Base-by-base conservation (phyloP, 2,888 invertebrate species). In the Megaustenia siamemsis region DNA sequence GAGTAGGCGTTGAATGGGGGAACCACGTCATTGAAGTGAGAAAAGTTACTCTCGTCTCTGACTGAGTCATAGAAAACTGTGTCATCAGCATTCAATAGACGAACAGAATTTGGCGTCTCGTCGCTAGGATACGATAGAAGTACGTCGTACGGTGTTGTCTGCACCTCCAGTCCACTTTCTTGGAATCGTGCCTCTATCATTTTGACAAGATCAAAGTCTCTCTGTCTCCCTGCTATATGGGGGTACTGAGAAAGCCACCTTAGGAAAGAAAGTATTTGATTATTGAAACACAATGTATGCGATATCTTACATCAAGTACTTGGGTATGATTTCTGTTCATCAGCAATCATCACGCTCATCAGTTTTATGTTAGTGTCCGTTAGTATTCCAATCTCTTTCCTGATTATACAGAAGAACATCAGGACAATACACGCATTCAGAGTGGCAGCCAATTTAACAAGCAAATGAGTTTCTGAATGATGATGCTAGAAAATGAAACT, bases 61-160 rank as follows among this genome's bases (percentile, higher is more conserved):
- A 18, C n/a, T 4, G 78, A 53, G 35, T 83, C 83, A 24, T 83
- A 83, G 1, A 83, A 8, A n/a, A 83, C 78, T 4, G 28, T 68
- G 18, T 49, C 24, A 45, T 40, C 32, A n/a, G 24, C 71, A 40
- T 78, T 68, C 49, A 83, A 40, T 18, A 83, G 69, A 10, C 83
- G 69, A 18, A 83, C 77, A 24, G 69, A 40, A 56, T 83, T 83
- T 10, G 78, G 78, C 5, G 78, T 56, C 12, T 38, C 78, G 1
- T 78, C 56, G 32, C 43, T 38, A 0, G 83, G 83, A 28, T 83
- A 83, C 32, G 83, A 83, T 40, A 83, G 60, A 38, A 83, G 71
- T 4, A 83, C 63, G 32, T 83, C 83, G 60, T 83, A 83, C 28
- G 83, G 83, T 32, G 83, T 83, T n/a, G 28, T 56, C 43, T 83